Conservation (phyloP, 1,140 invertebrate species). For the Proales similis region DNA sequence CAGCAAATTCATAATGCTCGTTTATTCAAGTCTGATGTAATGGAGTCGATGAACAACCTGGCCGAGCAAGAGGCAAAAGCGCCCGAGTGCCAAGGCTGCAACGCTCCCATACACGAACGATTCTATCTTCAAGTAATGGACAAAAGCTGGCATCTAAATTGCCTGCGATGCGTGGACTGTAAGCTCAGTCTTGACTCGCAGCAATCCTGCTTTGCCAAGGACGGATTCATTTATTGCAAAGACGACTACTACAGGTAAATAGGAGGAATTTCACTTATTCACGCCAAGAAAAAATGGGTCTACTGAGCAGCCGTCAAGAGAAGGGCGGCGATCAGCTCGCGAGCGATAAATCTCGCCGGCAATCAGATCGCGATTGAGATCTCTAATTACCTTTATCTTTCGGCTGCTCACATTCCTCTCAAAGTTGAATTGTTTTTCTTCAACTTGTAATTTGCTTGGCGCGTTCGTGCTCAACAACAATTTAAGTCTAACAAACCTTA, state of each 20-base stretch:
- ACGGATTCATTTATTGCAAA: slow-evolving; percentile 91
- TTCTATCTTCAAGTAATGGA: slow-evolving; percentile 80
- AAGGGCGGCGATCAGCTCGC: too few relatives aligned
- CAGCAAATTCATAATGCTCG: neutral
- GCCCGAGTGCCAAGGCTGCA: slow-evolving; percentile 21
- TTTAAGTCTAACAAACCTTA: slow-evolving; percentile 5
- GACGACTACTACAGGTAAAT: slow-evolving; percentile 95
- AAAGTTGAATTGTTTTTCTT: neutral
- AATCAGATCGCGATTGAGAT: too few relatives aligned
- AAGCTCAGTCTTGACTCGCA: slow-evolving; percentile 75
- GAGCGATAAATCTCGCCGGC: too few relatives aligned
- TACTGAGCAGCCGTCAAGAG: too few relatives aligned
- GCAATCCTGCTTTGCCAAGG: slow-evolving; percentile 81
- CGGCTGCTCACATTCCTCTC: too few relatives aligned
- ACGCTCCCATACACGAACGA: slow-evolving; percentile 64
- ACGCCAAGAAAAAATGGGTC: too few relatives aligned
- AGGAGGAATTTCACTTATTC: neutral
- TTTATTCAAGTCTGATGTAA: too few relatives aligned
- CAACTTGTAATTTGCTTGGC: neutral
- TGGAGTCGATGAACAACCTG: too few relatives aligned
- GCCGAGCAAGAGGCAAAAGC: neutral
- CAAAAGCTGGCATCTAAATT: slow-evolving; percentile 76
- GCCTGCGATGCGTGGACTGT: slow-evolving; percentile 77
- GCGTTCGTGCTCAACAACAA: neutral
- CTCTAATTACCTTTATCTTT: too few relatives aligned